Evolutionary conservation across 92 coral and sea anemone genomes (phyloP), one percentile per base, ranked within the genome.

Genomic region (Siderastrea siderea): DNA sequence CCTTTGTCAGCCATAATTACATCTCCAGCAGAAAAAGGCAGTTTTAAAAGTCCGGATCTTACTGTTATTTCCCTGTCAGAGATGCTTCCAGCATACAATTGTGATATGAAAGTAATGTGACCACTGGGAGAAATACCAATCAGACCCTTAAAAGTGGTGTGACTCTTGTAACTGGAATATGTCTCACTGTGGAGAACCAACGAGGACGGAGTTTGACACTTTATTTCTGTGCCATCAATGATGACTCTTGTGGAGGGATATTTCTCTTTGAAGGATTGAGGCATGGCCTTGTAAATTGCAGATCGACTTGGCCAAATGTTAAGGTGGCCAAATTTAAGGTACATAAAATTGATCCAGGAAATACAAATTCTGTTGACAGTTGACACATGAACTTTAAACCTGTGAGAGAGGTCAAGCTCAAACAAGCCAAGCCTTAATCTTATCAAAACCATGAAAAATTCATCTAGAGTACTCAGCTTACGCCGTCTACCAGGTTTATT

Each of bases 181-280:
- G 84, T 91, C 53, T 87, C 85, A 83, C 88, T 74, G 13, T 81
- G 91, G 16, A 91, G 55, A 7, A 82, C 91, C n/a, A 91, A 78
- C 59, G 87, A 86, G 81, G 94, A 81, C 9, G 91, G 91, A 7
- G 87, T 86, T 74, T 86, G 84, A 79, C 82, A 83, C 55, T 78
- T 93, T 14, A 93, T 89, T 59, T 93, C 93, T 14, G 95, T 45
- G 15, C 91, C 93, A 86, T 93, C 95, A 68, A 93, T 89, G 45
- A 90, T 90, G 0, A 90, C 93, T 43, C 95, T 74, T 43, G 89
- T 84, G 8, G 48, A 53, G 44, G 95, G 91, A 51, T 89, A 93
- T 10, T 84, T 48, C 19, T 68, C 11, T 75, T 49, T 84, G 68
- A 92, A 79, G 6, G 75, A 83, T 3, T 74, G 47, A 4, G 92